Percentiles rank a stretch among this genome's conserved stretches.
These are phyloP conservation scores for Cryptocheilus praepositus DNA, from an alignment of 2,888 invertebrate species.

Conservation along the genomic window DNA sequence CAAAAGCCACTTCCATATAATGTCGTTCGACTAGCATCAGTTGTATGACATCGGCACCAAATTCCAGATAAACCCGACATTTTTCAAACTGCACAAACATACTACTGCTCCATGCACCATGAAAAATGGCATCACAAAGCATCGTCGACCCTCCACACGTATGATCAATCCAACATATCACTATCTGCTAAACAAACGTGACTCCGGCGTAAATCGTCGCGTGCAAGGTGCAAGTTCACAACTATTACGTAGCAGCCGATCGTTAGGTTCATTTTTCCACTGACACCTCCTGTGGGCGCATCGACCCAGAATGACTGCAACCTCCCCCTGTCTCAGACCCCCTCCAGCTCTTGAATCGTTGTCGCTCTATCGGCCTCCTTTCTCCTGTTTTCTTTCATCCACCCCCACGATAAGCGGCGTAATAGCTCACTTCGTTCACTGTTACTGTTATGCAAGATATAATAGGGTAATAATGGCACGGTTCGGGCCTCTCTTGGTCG, in stretches of 20 bases:
- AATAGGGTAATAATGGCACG: slow-evolving; percentile 73
- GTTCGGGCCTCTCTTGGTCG: slow-evolving; percentile 56
- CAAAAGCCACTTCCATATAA: too few relatives aligned
- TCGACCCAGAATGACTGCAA: slow-evolving; percentile 50
- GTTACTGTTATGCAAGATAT: slow-evolving; percentile 73
- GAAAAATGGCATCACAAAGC: too few relatives aligned
- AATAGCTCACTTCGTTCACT: slow-evolving; percentile 69
- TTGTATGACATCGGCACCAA: too few relatives aligned
- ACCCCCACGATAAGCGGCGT: slow-evolving; percentile 61
- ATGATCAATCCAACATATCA: too few relatives aligned
- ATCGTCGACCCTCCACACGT: too few relatives aligned
- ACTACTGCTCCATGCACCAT: too few relatives aligned
- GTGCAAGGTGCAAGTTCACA: slow-evolving; percentile 67
- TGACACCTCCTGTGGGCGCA: slow-evolving; percentile 56
- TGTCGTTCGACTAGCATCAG: too few relatives aligned
- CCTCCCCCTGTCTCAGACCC: slow-evolving; percentile 27
- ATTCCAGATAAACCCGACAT: too few relatives aligned
- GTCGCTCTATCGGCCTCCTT: slow-evolving; percentile 34
- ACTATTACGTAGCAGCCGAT: slow-evolving; percentile 58
- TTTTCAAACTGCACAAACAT: too few relatives aligned
- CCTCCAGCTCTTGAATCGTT: slow-evolving; percentile 26
- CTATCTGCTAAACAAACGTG: neutral
- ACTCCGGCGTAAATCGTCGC: neutral
- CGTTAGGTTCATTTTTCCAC: slow-evolving; percentile 53
- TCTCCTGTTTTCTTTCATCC: slow-evolving; percentile 54